Base-by-base conservation (phyloP, 2,888 invertebrate genomes). In the Suillia variegata region DNA sequence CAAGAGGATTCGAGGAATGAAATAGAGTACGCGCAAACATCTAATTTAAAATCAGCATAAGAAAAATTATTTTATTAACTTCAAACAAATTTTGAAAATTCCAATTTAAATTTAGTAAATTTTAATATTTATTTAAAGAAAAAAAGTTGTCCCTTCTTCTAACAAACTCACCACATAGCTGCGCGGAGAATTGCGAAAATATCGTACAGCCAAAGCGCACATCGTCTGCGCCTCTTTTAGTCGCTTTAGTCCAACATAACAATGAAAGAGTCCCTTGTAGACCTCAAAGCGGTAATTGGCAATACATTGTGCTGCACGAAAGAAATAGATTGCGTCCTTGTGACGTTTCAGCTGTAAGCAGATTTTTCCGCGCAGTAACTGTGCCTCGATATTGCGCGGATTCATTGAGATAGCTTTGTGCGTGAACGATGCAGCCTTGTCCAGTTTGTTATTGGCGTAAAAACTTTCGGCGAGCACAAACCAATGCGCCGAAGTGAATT, bases 221-320 rank as follows among this genome's bases (percentile, higher is more conserved):
- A 89, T 86, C 12, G 87, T 86, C 12, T 89, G 85, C 0, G 92
- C 93, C 74, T 93, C 93, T 71, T 89, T 84, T 24, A 87, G 80
- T 56, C 91, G 84, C 67, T 88, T 87, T 75, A 87, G 83, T 1
- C 87, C 87, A 42, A 90, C 80, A 71, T 91, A 91, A 75, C 89
- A 88, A 67, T 90, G 89, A 2, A 91, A 88, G 24, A 93, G 78
- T n/a, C 91, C 91, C 80, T 90, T 88, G 75, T 92, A 89, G 1
- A 89, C 86, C 76, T 93, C 93, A 76, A 81, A 82, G 1, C 82
- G 78, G 64, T 80, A 78, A 8, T 78, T 75, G 0, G 78, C 79
- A 47, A 79, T 51, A 26, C 66, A 65, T 49, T 80, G 79, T 1
- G 75, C 79, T 2, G 67, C 66, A 24, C 79, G 73, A 56, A 78